These are phyloP conservation scores for Atta colombica DNA, from an alignment of 1,140 invertebrate genomes.

Conservation along the genomic window DNA sequence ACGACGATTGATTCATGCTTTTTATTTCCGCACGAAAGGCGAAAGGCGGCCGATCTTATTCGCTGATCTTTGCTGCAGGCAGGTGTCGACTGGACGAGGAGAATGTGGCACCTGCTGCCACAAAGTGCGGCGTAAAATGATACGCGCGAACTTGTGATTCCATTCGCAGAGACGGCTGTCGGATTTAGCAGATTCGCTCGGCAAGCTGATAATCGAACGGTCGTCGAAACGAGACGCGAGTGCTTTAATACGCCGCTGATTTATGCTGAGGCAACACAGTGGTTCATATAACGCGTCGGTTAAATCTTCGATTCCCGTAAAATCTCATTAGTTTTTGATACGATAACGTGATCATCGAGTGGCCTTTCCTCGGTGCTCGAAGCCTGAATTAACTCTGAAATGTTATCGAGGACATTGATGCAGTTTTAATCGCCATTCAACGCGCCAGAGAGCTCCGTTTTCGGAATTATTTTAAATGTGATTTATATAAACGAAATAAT, in stretches of 20 bases:
- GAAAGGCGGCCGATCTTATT: constrained; percentile 22
- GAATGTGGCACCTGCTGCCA: constrained; percentile 53
- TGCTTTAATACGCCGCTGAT: constrained; percentile 34
- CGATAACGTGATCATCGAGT: constrained; percentile 45
- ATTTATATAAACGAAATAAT: constrained; percentile 5
- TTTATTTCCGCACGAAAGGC: constrained; percentile 21
- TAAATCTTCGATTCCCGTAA: constrained; percentile 31
- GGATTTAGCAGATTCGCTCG: constrained; percentile 25
- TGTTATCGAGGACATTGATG: constrained; percentile 34
- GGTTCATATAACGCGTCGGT: constrained; percentile 10
- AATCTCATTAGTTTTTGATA: constrained; percentile 53
- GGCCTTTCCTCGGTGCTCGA: background rate
- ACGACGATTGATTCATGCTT: constrained; percentile 34
- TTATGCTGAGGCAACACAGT: constrained; percentile 40
- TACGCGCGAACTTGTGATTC: constrained; percentile 35
- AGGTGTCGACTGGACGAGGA: constrained; percentile 40
- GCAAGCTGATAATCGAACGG: constrained; percentile 46
- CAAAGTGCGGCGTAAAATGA: constrained; percentile 39
- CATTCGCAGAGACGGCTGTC: constrained; percentile 10
- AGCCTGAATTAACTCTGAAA: constrained; percentile 37
- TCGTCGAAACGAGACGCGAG: constrained; percentile 30
- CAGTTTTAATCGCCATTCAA: constrained; percentile 35
- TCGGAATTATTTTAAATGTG: constrained; percentile 13
- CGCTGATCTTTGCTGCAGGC: constrained; percentile 22
- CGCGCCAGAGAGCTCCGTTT: background rate